Evolutionary conservation across 2,113 vertebrate species (phyloP).

Genomic region (Pseudopipra pipra): DNA sequence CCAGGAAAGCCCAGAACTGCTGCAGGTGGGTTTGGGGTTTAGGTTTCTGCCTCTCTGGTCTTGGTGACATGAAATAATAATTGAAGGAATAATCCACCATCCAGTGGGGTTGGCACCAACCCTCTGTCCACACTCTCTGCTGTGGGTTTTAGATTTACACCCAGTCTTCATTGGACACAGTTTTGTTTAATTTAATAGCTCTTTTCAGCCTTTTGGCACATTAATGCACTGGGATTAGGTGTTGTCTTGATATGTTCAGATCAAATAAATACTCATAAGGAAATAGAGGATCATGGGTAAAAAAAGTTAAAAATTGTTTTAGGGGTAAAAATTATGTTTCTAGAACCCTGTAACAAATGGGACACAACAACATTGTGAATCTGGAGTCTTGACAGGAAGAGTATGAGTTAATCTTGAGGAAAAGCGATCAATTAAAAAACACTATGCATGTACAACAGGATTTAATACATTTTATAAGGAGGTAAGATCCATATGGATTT

Average conservation of each 20-base stretch:
- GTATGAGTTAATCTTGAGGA: not conserved
- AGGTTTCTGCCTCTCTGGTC: not conserved
- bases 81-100: not conserved
- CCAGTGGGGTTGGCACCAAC: not conserved
- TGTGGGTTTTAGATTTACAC: not conserved
- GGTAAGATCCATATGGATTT: not conserved
- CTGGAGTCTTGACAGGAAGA: not conserved
- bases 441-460: rapidly evolving
- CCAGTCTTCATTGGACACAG: not conserved
- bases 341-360: not conserved
- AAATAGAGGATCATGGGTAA: not conserved
- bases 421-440: not conserved
- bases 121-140: not conserved
- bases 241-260: not conserved
- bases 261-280: not conserved
- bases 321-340: rapidly evolving
- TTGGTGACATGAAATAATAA: not conserved
- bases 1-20: not conserved
- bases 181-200: not conserved
- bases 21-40: not conserved
- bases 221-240: not conserved
- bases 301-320: not conserved
- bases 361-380: rapidly evolving
- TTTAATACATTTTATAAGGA: not conserved
- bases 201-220: not conserved